Conservation (phyloP, 1,140 invertebrate genomes). For the Coelopa frigida region DNA sequence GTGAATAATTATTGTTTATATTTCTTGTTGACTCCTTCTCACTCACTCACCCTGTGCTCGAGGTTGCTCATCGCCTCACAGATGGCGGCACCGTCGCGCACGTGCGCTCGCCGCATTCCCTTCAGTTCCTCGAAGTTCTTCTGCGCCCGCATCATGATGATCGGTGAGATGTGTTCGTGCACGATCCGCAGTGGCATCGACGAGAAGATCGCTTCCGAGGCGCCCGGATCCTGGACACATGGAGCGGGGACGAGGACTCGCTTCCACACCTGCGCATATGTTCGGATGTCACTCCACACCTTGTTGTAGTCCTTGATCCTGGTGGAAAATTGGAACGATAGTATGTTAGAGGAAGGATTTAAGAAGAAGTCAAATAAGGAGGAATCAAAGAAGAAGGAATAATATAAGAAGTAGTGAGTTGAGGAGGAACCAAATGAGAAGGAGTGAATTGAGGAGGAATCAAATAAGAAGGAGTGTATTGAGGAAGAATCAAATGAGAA, state of each 20-base stretch:
- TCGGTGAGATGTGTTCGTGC: constrained; percentile 59
- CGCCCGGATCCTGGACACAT: constrained; percentile 63
- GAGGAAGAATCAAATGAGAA: too few relatives aligned
- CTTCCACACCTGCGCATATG: constrained; percentile 57
- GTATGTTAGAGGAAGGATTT: too few relatives aligned
- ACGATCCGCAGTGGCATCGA: constrained; percentile 55
- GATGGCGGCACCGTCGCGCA: constrained; percentile 82
- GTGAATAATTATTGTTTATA: too few relatives aligned
- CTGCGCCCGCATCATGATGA: constrained; percentile 72
- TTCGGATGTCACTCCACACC: constrained; percentile 63
- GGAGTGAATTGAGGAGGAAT: too few relatives aligned
- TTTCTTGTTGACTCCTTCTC: too few relatives aligned
- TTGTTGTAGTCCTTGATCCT: constrained; percentile 63
- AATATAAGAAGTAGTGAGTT: too few relatives aligned
- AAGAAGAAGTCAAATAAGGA: too few relatives aligned
- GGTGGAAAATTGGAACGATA: too few relatives aligned
- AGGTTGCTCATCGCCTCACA: constrained; percentile 85
- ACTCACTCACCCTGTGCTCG: constrained; percentile 58
- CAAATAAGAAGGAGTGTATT: too few relatives aligned
- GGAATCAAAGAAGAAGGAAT: too few relatives aligned
- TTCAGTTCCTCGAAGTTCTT: constrained; percentile 79
- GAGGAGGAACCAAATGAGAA: not conserved
- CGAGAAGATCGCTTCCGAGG: constrained; percentile 67
- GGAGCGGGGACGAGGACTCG: constrained; percentile 64
- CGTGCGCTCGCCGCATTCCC: constrained; percentile 81